These are phyloP conservation scores for Norana najaformis DNA, from an alignment of 2,888 invertebrate genomes.

Conservation along the genomic window DNA sequence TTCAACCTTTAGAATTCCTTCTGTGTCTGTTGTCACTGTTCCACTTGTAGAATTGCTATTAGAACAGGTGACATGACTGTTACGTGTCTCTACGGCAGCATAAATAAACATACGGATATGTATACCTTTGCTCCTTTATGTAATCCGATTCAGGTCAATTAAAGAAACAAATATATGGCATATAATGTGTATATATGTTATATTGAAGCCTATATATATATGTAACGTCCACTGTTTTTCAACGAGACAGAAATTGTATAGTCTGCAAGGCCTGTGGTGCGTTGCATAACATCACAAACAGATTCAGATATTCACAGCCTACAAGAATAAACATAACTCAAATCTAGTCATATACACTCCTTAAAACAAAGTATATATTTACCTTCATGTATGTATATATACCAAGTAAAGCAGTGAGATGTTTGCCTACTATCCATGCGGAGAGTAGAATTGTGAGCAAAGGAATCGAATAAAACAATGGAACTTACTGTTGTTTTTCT, in stretches of 20 bases:
- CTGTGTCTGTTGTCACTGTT: no score
- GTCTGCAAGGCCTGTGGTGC: background rate
- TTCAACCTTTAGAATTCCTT: no score
- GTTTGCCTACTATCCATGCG: background rate
- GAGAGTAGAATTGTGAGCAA: background rate
- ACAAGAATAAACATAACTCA: background rate
- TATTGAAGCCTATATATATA: background rate
- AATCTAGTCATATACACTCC: no score
- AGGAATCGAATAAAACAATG: background rate
- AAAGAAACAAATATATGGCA: background rate
- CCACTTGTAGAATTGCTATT: no score
- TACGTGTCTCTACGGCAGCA: background rate
- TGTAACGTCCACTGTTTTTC: background rate
- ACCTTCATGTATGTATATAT: no score
- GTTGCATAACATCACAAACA: no score
- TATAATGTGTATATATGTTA: background rate
- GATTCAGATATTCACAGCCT: background rate
- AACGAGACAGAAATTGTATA: background rate
- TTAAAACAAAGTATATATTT: no score
- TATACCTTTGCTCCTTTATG: background rate
- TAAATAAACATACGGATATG: background rate
- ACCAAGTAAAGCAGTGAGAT: no score
- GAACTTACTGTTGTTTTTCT: background rate
- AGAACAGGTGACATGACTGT: background rate
- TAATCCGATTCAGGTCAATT: background rate